Conservation (phyloP, 2,888 invertebrate genomes). For the Masnerella sp. region DNA sequence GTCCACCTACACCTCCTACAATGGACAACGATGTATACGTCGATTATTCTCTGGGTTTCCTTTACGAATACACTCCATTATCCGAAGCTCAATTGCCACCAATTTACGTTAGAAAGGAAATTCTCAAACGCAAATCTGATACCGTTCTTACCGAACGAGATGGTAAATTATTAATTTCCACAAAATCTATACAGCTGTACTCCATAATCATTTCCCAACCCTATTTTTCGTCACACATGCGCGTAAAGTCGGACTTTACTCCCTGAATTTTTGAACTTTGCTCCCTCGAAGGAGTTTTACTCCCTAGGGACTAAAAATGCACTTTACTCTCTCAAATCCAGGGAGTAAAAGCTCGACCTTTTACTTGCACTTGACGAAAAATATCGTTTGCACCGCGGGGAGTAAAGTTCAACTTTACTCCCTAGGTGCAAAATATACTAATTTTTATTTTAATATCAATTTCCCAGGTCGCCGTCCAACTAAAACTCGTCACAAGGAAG, state of each 20-base stretch:
- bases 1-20: slow-evolving; percentile 97
- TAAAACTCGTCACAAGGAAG: slow-evolving; percentile 84
- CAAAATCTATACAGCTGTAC: neutral
- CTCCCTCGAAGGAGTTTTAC: too few relatives aligned
- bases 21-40: slow-evolving; percentile 95
- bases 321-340: too few relatives aligned
- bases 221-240: too few relatives aligned
- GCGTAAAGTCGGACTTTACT: too few relatives aligned
- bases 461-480: slow-evolving; percentile 80
- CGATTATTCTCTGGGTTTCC: slow-evolving; percentile 89
- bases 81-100: slow-evolving; percentile 89
- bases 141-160: slow-evolving; percentile 79
- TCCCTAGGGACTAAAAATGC: too few relatives aligned
- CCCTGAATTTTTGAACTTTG: too few relatives aligned
- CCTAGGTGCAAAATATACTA: neutral
- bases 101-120: slow-evolving; percentile 87
- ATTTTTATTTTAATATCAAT: slow-evolving; percentile 6
- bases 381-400: too few relatives aligned
- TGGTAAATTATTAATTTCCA: slow-evolving; percentile 68
- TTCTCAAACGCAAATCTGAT: slow-evolving; percentile 85
- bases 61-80: slow-evolving; percentile 89
- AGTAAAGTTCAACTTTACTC: neutral
- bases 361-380: too few relatives aligned
- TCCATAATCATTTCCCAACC: too few relatives aligned
- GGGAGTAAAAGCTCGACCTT: too few relatives aligned